Base-by-base conservation (phyloP, 2,797 vertebrate species). In the Momotus momota region DNA sequence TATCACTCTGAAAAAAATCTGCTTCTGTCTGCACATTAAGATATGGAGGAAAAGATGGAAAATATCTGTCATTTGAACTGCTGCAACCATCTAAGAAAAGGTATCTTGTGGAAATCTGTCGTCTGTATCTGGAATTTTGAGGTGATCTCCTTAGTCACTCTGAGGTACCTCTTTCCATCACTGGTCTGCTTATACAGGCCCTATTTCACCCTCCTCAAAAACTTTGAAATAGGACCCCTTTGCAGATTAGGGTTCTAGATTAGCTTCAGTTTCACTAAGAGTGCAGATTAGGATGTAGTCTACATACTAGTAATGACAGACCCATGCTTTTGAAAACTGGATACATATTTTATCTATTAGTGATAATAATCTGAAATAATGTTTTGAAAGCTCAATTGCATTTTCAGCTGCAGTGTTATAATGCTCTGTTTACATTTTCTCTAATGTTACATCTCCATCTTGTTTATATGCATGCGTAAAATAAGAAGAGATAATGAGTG, bases 21-120 rank as follows among this genome's bases (percentile, higher is more conserved):
- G 72, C 35, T 81, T 79, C 60, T 91, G 71, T 16, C 49, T 75
- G 38, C 46, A 27, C 27, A 35, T 57, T 54, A 84, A 79, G 62
- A 73, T 91, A 48, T 17, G 15, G 23, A 92, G 78, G 87, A 94
- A 11, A n/a, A 29, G 86, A 81, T 90, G 23, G 62, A 78, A 92
- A 93, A 69, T 79, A 69, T 20, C 35, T 74, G 31, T 72, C 13
- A n/a, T 46, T 48, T 65, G 60, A 84, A 65, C 12, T 35, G 27
- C 71, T 94, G 48, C 46, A 85, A 49, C 35, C 6, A n/a, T 38
- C 20, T 67, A 52, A 54, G 55, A 25, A 51, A 60, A 75, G 43
- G 15, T 51, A 86, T 72, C 46, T 38, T 79, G 46, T 75, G n/a
- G 46, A 70, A 86, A 75, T 79, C 12, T 45, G 9, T 86, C 7